phyloP scores from a whole-genome alignment of 2,113 vertebrate species.

The Chrysochloris asiatica region DNA sequence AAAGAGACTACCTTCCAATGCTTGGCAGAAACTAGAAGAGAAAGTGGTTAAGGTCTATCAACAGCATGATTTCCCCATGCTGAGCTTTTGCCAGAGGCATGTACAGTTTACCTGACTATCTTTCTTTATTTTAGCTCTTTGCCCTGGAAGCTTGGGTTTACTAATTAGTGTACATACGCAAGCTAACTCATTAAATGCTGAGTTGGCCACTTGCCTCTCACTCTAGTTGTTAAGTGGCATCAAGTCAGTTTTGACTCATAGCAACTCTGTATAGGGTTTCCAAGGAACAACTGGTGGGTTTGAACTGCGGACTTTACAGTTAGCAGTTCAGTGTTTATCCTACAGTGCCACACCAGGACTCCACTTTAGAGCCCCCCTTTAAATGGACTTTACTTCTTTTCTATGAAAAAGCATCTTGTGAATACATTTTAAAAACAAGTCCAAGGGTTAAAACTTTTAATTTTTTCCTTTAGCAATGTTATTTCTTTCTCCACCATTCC shows the following conservation, averaged over 20 bases:
- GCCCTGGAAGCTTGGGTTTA: conserved; percentile 50
- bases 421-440: conserved; percentile 45
- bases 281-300: too few species aligned
- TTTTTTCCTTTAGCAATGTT: not conserved
- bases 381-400: not conserved
- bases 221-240: too few species aligned
- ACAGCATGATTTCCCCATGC: conserved; percentile 48
- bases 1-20: conserved; percentile 24
- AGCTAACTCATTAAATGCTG: conserved; percentile 41
- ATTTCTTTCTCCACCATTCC: not conserved
- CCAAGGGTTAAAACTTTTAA: not conserved
- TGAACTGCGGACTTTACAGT: too few species aligned
- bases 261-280: too few species aligned
- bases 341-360: too few species aligned
- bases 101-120: conserved; percentile 47
- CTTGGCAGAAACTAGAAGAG: conserved; percentile 49
- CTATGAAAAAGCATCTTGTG: not conserved
- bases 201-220: conserved; percentile 26
- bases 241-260: too few species aligned
- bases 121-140: conserved; percentile 59
- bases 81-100: conserved; percentile 48
- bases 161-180: conserved; percentile 59
- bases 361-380: not conserved
- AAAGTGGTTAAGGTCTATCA: conserved; percentile 54
- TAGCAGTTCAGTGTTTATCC: too few species aligned